Base-by-base conservation (phyloP, 2,888 invertebrate genomes). In the Allacma fusca region DNA sequence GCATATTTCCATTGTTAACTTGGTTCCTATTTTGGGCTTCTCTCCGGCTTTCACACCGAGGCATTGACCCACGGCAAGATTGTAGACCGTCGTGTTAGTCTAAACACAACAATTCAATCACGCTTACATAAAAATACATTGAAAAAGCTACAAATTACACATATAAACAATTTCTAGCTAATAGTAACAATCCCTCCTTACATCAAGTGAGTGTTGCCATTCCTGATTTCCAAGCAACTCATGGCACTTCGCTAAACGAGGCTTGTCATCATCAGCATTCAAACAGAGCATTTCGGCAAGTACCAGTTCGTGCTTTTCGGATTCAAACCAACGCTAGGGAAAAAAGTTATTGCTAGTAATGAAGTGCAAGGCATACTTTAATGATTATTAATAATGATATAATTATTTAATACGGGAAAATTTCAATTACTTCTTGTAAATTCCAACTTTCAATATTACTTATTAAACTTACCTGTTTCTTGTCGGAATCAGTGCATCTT, bases 191-290 rank as follows among this genome's bases (percentile, higher is more conserved):
- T n/a, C n/a, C n/a, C n/a, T 24, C 44, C n/a, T 72, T 40, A 79
- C 79, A 57, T 79, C 73, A 9, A 68, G 23, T 1, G 72, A 43
- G 1, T 57, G 59, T 64, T 70, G 76, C 98, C 98, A 98, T 85
- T 95, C 94, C 87, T 98, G 98, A 82, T 93, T 91, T 0, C 94
- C 94, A 16, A 94, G 93, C 88, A 95, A 92, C 86, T 95, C 95
- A 85, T 97, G 97, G 85, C 98, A 98, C 87, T 98, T 97, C 83
- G 93, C 91, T 13, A 98, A 88, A 76, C 91, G 89, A 0, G 96
- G 94, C 69, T 89, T 86, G 76, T 89, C 88, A 80, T 90, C 89
- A 0, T 89, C 89, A 0, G 93, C 92, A 87, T 98, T 96, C 83
- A 98, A 87, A 85, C 97, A 97, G 16, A 97, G 88, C 43, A 94